Conservation (phyloP, 2,113 vertebrate genomes). For the Macquaria ambigua region DNA sequence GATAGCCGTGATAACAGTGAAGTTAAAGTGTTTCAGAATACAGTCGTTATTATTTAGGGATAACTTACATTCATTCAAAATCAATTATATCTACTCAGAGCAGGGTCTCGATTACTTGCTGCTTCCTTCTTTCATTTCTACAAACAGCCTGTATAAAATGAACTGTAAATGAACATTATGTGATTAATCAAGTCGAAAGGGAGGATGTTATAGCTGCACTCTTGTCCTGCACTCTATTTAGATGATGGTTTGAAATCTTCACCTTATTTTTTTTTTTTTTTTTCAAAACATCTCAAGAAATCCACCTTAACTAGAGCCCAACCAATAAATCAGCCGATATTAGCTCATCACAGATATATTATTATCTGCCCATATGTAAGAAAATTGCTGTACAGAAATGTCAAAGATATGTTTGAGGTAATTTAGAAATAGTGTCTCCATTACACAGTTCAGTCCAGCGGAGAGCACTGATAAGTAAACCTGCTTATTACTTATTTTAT, state of each 20-base stretch:
- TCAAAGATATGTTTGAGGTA: slow-evolving; percentile 31
- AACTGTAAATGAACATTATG: slow-evolving; percentile 7
- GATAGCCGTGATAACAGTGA: slow-evolving; percentile 23
- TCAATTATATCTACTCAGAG: not conserved
- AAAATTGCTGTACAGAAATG: not conserved
- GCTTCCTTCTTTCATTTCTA: not conserved
- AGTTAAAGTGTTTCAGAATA: not conserved
- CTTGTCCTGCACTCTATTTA: not conserved
- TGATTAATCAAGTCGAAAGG: not conserved
- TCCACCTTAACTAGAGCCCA: slow-evolving; percentile 2
- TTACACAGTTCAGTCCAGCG: not conserved
- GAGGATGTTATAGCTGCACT: not conserved
- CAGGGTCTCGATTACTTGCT: not conserved
- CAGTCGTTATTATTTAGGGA: not conserved
- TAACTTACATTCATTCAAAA: slow-evolving; percentile 47
- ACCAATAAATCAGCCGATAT: not conserved
- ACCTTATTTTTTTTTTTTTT: not conserved
- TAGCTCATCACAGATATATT: not conserved
- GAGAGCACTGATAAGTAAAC: not conserved
- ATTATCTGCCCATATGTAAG: not conserved
- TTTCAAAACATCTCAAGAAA: not conserved
- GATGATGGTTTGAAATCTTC: slow-evolving; percentile 1
- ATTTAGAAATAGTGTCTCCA: not conserved
- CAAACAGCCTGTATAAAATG: not conserved
- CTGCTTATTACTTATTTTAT: not conserved